Base-by-base conservation (phyloP, 2,797 vertebrate species). In the Sitta carolinensis region DNA sequence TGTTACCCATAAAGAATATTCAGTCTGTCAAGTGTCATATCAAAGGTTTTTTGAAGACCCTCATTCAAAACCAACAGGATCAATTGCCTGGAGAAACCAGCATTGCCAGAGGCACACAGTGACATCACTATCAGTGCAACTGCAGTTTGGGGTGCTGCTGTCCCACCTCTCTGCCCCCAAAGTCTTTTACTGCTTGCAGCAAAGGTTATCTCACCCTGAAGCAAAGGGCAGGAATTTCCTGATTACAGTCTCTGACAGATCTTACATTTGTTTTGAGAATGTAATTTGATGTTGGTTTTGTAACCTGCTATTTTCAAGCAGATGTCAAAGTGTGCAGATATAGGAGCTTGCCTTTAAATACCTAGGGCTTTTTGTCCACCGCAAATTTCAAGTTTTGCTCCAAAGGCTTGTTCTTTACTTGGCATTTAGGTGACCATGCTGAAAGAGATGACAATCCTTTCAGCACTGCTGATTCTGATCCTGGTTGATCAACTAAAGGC, bases 131-230 rank as follows among this genome's bases (percentile, higher is more conserved):
- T 22, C 6, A 2, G n/a, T n/a, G n/a, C 70, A 54, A 19, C 73
- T 22, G 26, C n/a, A 26, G 50, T 14, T 61, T 67, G 38, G 76
- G 58, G 64, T 15, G 38, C 54, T 7, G 5, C 14, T 32, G 19
- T 40, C 45, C 54, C n/a, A 73, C 47, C 13, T 42, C 55, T 54
- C 42, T 58, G 69, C 7, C 51, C 69, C 18, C 68, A 55, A 9
- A 29, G 36, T 81, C 92, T 55, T 64, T 36, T 30, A 64, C 25
- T 45, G 27, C 54, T 36, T 59, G 52, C 2, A 7, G 66, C 47
- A 94, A 94, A 86, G 93, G 92, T 96, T 93, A 96, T 95, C 94
- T 82, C 59, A 47, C 23, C 45, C 73, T 27, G 27, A 50, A 64
- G 72, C 66, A 83, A 64, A 34, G 32, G 55, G 42, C 77, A 54